Evolutionary conservation across 2,797 vertebrate species (phyloP).

Genomic region (Psittacula echo): DNA sequence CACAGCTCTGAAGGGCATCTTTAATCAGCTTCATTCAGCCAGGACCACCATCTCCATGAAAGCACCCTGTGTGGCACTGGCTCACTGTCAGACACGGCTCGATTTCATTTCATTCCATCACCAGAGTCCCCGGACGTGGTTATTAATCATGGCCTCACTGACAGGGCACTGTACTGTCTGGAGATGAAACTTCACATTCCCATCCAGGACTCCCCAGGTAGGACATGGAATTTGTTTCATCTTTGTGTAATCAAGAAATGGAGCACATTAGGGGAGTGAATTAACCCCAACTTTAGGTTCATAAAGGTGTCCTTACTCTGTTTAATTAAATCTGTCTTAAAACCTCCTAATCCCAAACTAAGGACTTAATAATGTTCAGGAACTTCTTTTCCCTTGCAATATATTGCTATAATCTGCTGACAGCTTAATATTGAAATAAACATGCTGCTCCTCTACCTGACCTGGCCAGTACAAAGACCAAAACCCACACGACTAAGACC

Average conservation of each 20-base stretch:
- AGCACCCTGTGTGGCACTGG: not conserved
- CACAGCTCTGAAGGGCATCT: not conserved
- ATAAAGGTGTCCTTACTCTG: slow-evolving; percentile 48
- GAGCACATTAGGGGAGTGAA: not conserved
- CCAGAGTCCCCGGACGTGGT: not conserved
- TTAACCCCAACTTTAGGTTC: slow-evolving; percentile 63
- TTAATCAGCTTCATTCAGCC: not conserved
- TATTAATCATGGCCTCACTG: slow-evolving; percentile 55
- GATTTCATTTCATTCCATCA: slow-evolving; percentile 18
- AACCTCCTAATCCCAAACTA: slow-evolving; percentile 72
- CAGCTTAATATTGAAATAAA: slow-evolving; percentile 60
- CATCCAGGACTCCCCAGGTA: not conserved
- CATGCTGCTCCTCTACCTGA: slow-evolving; percentile 19
- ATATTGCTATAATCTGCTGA: slow-evolving; percentile 69
- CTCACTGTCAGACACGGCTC: not conserved
- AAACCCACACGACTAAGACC: not conserved
- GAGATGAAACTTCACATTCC: slow-evolving; percentile 42
- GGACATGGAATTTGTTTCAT: slow-evolving; percentile 57
- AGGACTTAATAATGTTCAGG: slow-evolving; percentile 68
- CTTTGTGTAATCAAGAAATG: slow-evolving; percentile 47
- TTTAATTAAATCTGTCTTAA: slow-evolving; percentile 84
- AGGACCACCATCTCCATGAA: not conserved
- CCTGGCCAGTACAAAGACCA: not conserved
- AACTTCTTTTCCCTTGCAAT: slow-evolving; percentile 54
- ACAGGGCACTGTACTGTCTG: slow-evolving; percentile 18